Evolutionary conservation across 1,140 invertebrate genomes (phyloP).

Genomic region (Adoxophyes honmai): DNA sequence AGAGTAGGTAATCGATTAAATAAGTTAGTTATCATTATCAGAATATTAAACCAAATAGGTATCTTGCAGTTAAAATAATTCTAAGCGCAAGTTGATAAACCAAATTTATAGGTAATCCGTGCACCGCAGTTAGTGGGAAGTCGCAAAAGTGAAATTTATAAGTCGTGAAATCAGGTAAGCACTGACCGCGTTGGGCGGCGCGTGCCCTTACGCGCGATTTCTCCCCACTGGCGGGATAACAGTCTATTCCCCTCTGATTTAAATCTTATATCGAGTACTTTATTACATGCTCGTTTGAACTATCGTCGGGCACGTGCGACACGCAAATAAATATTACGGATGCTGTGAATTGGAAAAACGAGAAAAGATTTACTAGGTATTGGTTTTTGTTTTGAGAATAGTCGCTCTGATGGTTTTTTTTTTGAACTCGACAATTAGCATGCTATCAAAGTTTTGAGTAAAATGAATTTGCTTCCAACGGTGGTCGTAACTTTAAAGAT

Average conservation of each 20-base stretch:
- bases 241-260: slow-evolving; percentile 40
- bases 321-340: not conserved
- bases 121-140: not conserved
- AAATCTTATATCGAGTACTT: slow-evolving; percentile 49
- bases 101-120: slow-evolving; percentile 3
- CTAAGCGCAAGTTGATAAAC: not conserved
- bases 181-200: slow-evolving; percentile 15
- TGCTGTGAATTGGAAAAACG: not conserved
- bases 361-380: not conserved
- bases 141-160: slow-evolving; percentile 15
- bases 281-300: slow-evolving; percentile 36
- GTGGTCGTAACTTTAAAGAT: no score
- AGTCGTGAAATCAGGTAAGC: slow-evolving; percentile 2
- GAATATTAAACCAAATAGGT: no score
- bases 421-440: no score
- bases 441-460: no score
- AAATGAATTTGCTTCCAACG: no score
- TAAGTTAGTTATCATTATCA: no score
- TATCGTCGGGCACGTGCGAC: not conserved
- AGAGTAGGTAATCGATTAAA: no score
- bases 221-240: slow-evolving; percentile 37
- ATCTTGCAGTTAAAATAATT: no score
- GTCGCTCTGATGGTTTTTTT: no score
- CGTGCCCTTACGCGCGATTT: slow-evolving; percentile 35
- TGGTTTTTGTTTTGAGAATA: no score